Evolutionary conservation across 1,140 invertebrate genomes (phyloP), one percentile per base, ranked within the genome.

Genomic region (Panulirus ornatus): DNA sequence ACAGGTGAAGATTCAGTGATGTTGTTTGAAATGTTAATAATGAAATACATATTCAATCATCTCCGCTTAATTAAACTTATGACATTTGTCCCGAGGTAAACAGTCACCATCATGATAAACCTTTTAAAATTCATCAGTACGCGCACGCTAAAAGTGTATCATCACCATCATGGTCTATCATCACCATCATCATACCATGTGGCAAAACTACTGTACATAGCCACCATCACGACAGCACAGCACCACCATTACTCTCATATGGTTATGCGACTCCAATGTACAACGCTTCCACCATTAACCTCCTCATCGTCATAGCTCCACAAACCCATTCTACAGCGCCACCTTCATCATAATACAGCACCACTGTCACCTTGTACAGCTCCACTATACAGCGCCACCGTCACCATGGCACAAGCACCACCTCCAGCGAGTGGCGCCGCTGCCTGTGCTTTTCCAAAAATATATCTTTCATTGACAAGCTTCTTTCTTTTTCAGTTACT

Each of bases 401-500:
- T 36, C 54, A 82, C 47, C 75, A 78, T 19, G 2, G 40, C 75
- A 47, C 44, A 5, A 47, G 5, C 27, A 66, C 11, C n/a, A 9
- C 30, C 58, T 66, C 58, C 58, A 66, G 27, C 5, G 8, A 30
- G 22, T 66, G 58, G 5, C 22, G 58, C 1, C n/a, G 22, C 58
- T 58, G 22, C 2, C 22, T 30, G 16, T 6, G 2, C n/a, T 30
- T 27, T 34, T 6, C 5, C 5, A 47, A 47, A 42, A 63, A 19
- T n/a, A 78, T 78, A 78, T n/a, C 22, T 78, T 27, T 11, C 22
- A 44, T 11, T n/a, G n/a, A 40, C 14, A 42, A n/a, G 81, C 81
- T 83, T 54, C 22, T 83, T 83, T 83, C 54, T 83, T 30, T 83
- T 83, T 83, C 81, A 83, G 81, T 54, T 66, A 83, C 81, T 83